Evolutionary conservation across 2,888 invertebrate genomes (phyloP), one percentile per base, ranked within the genome.

Genomic region (Malthinus flaveolus): DNA sequence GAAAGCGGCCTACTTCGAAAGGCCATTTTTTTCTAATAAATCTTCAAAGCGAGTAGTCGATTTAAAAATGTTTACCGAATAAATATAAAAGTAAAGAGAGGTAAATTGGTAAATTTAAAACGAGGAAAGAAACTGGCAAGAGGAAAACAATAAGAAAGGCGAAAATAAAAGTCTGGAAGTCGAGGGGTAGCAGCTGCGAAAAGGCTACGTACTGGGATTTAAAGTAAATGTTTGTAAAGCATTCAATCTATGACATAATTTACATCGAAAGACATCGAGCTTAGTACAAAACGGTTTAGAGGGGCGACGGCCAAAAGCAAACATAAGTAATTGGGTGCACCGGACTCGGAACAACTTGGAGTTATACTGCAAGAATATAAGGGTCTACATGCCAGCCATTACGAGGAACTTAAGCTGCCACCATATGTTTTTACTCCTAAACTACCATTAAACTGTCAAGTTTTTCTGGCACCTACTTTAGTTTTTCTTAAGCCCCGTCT

Each of bases 161-260:
- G 5, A 48, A 13, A 32, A 23, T 12, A 15, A 10, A 10, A 15
- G 32, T 11, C 31, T 9, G 10, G n/a, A 11, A 15, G 35, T 8
- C 34, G 39, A 37, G 42, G 15, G 36, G 35, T 31, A 35, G 32
- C 32, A 48, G 34, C 55, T 55, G 55, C 49, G 44, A 55, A 53
- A 55, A 13, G 55, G 32, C 12, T 48, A 15, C 46, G 36, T 44
- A 33, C 23, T 32, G 34, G 52, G 44, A 58, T 53, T 67, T 70
- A 70, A 67, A 56, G 62, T 64, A 71, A 71, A 72, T 72, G 71
- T 71, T 71, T 72, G 66, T 64, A 59, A 51, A 68, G 67, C 66
- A 66, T 69, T 67, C 65, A 66, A 63, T 64, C 66, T 66, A 66
- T 65, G 64, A 65, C 66, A 68, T 67, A 69, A 71, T 69, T 69